Base-by-base conservation (phyloP, 2,797 vertebrate species). In the Sebastes goodei region DNA sequence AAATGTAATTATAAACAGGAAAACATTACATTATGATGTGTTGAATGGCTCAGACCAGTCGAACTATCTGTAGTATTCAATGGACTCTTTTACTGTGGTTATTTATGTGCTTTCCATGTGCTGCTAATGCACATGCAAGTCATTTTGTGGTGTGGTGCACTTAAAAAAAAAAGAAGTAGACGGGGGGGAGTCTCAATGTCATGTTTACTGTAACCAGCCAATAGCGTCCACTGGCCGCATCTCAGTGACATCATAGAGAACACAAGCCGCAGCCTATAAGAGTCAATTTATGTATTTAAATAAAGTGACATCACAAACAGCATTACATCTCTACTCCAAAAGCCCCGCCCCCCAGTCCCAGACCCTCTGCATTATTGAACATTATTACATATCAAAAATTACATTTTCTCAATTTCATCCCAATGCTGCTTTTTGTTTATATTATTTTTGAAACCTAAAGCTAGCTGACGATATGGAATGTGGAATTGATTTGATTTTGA, bases 321-420 rank as follows among this genome's bases (percentile, higher is more conserved):
- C 57, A 83, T 86, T 55, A 85, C 77, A 84, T 59, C 80, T 74
- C 77, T 65, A 25, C 72, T 52, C 82, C 60, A 23, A 4, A 53
- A 23, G 35, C 20, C 30, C 74, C 42, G 7, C 32, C 72, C 38
- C 32, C 32, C 29, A 35, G 35, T 35, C 53, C n/a, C 35, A 33
- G 25, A 42, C 49, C 71, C 32, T 60, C 61, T 59, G 69, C 57
- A 61, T 74, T 83, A 32, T 20, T 67, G 49, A 79, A 83, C 80
- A 84, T 77, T 74, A 78, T 74, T 75, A 87, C 65, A 74, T 73
- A 85, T 68, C 77, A 90, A 91, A 95, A 96, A 91, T 66, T 2
- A 78, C 32, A 61, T 60, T 60, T 32, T 73, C 20, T 73, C 67
- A 14, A 42, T 20, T 32, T 71, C 49, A 63, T 49, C 42, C 68